phyloP scores from a whole-genome alignment of 2,888 invertebrate species.

The Hirtodrosophila duncani region DNA sequence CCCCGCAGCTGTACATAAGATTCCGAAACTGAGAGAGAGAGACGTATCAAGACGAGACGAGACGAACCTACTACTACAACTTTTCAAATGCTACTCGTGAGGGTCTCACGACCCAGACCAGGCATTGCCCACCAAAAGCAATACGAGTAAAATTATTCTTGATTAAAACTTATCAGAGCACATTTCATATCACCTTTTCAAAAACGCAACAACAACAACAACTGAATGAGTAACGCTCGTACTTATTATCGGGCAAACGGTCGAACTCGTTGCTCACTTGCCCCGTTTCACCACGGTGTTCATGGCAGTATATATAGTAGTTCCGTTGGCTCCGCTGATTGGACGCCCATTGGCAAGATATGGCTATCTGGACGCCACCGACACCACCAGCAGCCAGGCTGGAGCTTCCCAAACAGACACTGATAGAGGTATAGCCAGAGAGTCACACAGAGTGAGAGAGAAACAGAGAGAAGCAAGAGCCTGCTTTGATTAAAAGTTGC shows the following conservation, averaged over 20 bases:
- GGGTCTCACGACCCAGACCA: conserved; percentile 53
- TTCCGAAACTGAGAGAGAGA: background rate
- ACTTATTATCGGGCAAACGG: conserved; percentile 63
- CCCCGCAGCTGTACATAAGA: conserved; percentile 34
- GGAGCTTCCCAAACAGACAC: too few species aligned
- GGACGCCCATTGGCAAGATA: conserved; percentile 52
- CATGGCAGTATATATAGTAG: conserved; percentile 38
- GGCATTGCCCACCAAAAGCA: conserved; percentile 65
- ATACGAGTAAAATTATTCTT: conserved; percentile 68
- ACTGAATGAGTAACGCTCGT: conserved; percentile 48
- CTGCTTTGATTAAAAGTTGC: conserved; percentile 67
- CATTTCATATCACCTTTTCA: conserved; percentile 74
- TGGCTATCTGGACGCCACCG: conserved; percentile 62
- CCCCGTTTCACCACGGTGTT: conserved; percentile 1
- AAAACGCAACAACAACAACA: conserved; percentile 57
- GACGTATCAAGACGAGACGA: conserved; percentile 45
- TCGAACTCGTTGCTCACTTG: conserved; percentile 62
- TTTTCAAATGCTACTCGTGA: conserved; percentile 71
- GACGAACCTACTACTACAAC: conserved; percentile 69
- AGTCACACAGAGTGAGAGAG: background rate
- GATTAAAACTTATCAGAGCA: conserved; percentile 76
- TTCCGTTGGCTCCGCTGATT: conserved; percentile 54
- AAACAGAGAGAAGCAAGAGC: conserved; percentile 17
- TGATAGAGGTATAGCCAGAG: conserved; percentile 3
- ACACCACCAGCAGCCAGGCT: conserved; percentile 37